A percentile compares a stretch with the other conserved stretches of the same genome.
phyloP scores from a whole-genome alignment of 1,140 invertebrate species.

The Hyphantria cunea region DNA sequence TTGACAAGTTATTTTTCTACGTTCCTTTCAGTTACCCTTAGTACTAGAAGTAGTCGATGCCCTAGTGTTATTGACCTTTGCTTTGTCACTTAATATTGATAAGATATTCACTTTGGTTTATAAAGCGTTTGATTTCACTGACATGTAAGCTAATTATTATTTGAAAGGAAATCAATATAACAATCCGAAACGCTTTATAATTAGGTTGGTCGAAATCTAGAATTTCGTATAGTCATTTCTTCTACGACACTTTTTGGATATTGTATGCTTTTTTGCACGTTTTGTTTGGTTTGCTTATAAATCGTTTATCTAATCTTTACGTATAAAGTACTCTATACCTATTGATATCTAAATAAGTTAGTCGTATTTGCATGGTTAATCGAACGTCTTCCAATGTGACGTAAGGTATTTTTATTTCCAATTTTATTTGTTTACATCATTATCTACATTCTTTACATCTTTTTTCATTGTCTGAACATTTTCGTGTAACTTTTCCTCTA shows the following conservation, averaged over 20 bases:
- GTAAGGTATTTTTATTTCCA: constrained; percentile 57
- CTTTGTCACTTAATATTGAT: constrained; percentile 54
- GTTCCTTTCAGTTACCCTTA: constrained; percentile 73
- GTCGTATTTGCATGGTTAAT: constrained; percentile 72
- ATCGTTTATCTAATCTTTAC: constrained; percentile 45
- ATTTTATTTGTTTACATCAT: constrained; percentile 29
- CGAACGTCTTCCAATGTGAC: constrained; percentile 79
- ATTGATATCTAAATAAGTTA: constrained; percentile 65
- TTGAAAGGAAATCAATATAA: constrained; percentile 46
- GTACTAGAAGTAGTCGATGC: constrained; percentile 63
- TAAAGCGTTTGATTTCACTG: constrained; percentile 30
- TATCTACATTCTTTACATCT: no score
- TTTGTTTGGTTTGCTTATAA: constrained; percentile 45
- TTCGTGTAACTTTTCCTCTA: no score
- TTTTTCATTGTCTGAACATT: no score
- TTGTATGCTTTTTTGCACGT: constrained; percentile 63
- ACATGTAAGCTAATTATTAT: constrained; percentile 27
- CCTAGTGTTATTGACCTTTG: constrained; percentile 48
- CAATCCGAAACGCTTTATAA: constrained; percentile 81
- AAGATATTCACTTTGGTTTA: constrained; percentile 35
- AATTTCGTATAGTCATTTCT: constrained; percentile 72
- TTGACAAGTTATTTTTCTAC: constrained; percentile 80
- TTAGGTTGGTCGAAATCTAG: constrained; percentile 78
- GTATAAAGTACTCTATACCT: constrained; percentile 39
- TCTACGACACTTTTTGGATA: constrained; percentile 59